Base-by-base conservation (phyloP, 2,888 invertebrate species). In the Coecobrya sp. region DNA sequence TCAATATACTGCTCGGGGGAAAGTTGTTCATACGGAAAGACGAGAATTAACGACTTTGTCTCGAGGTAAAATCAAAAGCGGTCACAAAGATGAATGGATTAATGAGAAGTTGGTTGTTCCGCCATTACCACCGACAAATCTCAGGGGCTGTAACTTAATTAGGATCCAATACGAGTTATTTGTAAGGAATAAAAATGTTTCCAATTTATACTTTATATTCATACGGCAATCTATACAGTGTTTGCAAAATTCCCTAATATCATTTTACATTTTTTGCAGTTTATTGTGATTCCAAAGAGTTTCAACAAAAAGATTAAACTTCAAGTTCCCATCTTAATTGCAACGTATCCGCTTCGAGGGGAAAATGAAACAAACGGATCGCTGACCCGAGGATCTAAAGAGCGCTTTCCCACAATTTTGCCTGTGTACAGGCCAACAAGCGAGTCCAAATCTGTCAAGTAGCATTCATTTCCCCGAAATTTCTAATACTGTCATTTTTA, bases 81-180 rank as follows among this genome's bases (percentile, higher is more conserved):
- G 98, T 62, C 97, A 97, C 95, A 97, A 97, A 92, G 98, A 98
- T 95, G 97, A 97, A 96, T 99, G 98, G 98, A 97, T 97, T 93
- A 98, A 97, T 95, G 98, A 98, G 96, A 97, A 98, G 95, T 97
- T 99, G 89, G 98, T 98, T 96, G 98, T 99, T 94, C 99, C 99
- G 93, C 99, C 99, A 42, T 96, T 99, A 95, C 99, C 99, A 93
- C 99, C 99, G 55, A 99, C 99, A 93, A 98, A 98, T 96, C 96
- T 99, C 89, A 97, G 98, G 95, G 99, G 99, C 91, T 99, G 99
- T 95, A 98, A 98, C 96, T 97, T 99, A 95, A 99, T 99, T 95
- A 97, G 98, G 95, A 98, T 99, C 95, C 97, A 98, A 95, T 99
- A 99, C 95, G 98, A 99, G 96, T 98, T 99, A 87, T 98, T 98